Base-by-base conservation (phyloP, 2,797 vertebrate genomes). In the Pseudopleuronectes americanus region DNA sequence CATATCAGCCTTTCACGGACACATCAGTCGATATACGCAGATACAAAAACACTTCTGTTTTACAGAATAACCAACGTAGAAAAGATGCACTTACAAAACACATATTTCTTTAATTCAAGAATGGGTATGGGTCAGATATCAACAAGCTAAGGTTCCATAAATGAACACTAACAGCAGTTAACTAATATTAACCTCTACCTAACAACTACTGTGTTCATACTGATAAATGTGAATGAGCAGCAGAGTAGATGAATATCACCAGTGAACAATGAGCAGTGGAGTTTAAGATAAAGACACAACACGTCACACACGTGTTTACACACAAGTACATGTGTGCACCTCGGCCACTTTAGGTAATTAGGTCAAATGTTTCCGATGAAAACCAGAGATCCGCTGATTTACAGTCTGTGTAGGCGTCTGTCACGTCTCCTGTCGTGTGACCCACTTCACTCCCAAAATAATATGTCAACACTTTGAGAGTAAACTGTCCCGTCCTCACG, bases 371-470 rank as follows among this genome's bases (percentile, higher is more conserved):
- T 61, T 57, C 0, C 2, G 43, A 41, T 17, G 5, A 19, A 26
- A 72, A 26, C 28, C 13, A 41, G 24, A 9, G 52, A 38, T 8
- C 38, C 8, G 17, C 17, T 60, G 26, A 60, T 4, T 66, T 60
- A 48, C 8, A 1, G 17, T n/a, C 24, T 22, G 31, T 41, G 51
- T 21, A 4, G 17, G 16, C 6, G 47, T 45, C n/a, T 19, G 22
- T 22, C 22, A 21, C 13, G 9, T 13, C 4, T 74, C 28, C 58
- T 51, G 60, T 31, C 68, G 36, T 58, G 31, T 48, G 33, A 54
- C 49, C 22, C n/a, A 23, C 55, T 67, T 70, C 26, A n/a, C 41
- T 62, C 22, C 45, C 23, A 60, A 71, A 77, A 75, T 61, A 71
- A 64, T 45, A 64, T 9, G 54, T 63, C 57, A 56, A 19, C 67